Evolutionary conservation across 2,888 invertebrate species (phyloP).

Genomic region (Phasia obesa): DNA sequence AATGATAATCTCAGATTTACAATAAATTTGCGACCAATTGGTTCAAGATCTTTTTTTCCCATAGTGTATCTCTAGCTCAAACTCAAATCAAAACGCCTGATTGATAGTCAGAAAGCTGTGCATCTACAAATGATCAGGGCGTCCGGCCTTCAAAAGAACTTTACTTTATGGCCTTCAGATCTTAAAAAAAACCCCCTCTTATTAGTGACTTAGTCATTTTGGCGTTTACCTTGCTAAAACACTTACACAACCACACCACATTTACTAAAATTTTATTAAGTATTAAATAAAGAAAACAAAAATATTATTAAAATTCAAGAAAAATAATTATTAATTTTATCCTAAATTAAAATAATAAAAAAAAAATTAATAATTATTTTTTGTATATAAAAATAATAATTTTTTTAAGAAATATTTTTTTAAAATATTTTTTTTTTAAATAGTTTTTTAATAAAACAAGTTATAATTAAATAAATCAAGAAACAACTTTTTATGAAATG

Average conservation of each 20-base stretch:
- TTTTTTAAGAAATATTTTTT: slow-evolving; percentile 27
- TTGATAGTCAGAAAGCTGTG: no score
- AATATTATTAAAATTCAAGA: background rate
- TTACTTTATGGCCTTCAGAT: no score
- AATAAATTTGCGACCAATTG: no score
- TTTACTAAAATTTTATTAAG: slow-evolving; percentile 44
- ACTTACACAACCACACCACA: slow-evolving; percentile 22
- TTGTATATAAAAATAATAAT: slow-evolving; percentile 53
- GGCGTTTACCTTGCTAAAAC: background rate
- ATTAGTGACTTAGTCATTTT: no score
- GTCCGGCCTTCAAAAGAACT: no score
- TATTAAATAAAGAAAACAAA: background rate
- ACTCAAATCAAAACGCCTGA: no score
- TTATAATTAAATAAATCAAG: slow-evolving; percentile 51
- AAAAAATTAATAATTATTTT: slow-evolving; percentile 41
- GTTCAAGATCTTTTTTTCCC: no score
- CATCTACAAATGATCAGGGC: no score
- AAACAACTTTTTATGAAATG: slow-evolving; percentile 51
- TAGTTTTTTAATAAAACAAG: slow-evolving; percentile 18
- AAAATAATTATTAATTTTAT: slow-evolving; percentile 49
- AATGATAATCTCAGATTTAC: no score
- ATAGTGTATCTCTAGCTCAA: no score
- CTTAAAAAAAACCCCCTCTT: no score
- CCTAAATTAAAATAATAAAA: slow-evolving; percentile 6
- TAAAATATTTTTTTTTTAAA: slow-evolving; percentile 42